A percentile compares a stretch with the other conserved stretches of the same genome.
Conservation (phyloP, 2,113 vertebrate species). For the Hypanus sabinus region DNA sequence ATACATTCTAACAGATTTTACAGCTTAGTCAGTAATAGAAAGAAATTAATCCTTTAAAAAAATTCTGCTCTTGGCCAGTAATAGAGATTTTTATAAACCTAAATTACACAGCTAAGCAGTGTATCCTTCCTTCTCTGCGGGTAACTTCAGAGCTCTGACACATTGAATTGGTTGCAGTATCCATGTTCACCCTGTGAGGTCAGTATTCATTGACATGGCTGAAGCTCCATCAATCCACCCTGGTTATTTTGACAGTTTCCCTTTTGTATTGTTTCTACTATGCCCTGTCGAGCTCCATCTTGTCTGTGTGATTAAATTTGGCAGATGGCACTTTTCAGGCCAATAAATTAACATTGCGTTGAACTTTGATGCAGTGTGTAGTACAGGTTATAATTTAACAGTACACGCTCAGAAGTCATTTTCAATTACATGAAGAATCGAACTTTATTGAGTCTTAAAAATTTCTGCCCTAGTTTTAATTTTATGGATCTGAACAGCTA, state of each 20-base stretch:
- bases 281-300: constrained; percentile 31
- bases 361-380: constrained; percentile 46
- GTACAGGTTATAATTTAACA: constrained; percentile 35
- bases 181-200: constrained; percentile 13
- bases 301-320: constrained; percentile 40
- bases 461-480: not conserved
- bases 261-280: not conserved
- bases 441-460: not conserved
- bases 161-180: not conserved
- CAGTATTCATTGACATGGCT: constrained; percentile 29
- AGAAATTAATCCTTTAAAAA: not conserved
- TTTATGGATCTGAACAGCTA: not conserved
- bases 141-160: not conserved
- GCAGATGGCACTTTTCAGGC: constrained; percentile 36
- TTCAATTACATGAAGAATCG: not conserved
- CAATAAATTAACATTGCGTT: constrained; percentile 35
- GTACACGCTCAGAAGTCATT: constrained; percentile 4
- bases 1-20: not conserved
- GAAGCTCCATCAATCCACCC: not conserved
- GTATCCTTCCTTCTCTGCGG: not conserved
- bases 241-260: constrained; percentile 38
- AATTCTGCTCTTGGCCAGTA: not conserved
- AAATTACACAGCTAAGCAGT: not conserved
- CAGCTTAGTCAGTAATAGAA: not conserved
- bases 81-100: not conserved